A percentile compares a stretch with the other conserved stretches of the same genome.
Conservation (phyloP, 2,888 invertebrate genomes). For the Apodemia mormo region DNA sequence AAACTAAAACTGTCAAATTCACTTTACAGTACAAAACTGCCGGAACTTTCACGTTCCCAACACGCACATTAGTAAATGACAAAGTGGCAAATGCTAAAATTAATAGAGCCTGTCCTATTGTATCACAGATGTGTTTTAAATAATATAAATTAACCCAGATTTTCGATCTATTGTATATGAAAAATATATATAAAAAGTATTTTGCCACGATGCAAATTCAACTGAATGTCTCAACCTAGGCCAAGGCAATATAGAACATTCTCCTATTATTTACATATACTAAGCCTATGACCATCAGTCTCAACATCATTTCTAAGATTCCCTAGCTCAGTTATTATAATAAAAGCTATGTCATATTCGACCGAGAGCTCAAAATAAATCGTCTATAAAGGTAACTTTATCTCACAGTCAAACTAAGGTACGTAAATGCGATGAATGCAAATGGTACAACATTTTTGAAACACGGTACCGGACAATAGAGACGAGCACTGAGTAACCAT, state of each 20-base stretch:
- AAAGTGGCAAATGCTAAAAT: constrained; percentile 67
- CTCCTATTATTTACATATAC: constrained; percentile 80
- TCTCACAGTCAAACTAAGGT: constrained; percentile 73
- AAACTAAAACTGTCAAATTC: constrained; percentile 69
- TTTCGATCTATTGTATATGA: constrained; percentile 46
- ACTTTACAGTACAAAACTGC: constrained; percentile 67
- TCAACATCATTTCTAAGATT: constrained; percentile 74
- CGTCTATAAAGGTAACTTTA: constrained; percentile 73
- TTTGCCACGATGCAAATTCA: constrained; percentile 70
- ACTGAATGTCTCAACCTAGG: constrained; percentile 75
- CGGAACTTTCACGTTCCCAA: constrained; percentile 54
- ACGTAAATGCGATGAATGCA: constrained; percentile 52
- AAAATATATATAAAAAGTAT: constrained; percentile 39
- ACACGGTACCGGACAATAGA: constrained; percentile 61
- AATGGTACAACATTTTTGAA: constrained; percentile 63
- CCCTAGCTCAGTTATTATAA: constrained; percentile 68
- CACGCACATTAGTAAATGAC: constrained; percentile 53
- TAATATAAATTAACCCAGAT: constrained; percentile 62
- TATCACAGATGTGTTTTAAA: constrained; percentile 74
- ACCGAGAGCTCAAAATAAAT: constrained; percentile 70
- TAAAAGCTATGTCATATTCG: constrained; percentile 66
- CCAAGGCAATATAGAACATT: constrained; percentile 76
- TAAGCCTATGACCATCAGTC: constrained; percentile 80
- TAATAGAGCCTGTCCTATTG: constrained; percentile 69
- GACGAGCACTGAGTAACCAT: constrained; percentile 71